phyloP scores from a whole-genome alignment of 2,113 vertebrate species.

The Cyprinodon variegatus region DNA sequence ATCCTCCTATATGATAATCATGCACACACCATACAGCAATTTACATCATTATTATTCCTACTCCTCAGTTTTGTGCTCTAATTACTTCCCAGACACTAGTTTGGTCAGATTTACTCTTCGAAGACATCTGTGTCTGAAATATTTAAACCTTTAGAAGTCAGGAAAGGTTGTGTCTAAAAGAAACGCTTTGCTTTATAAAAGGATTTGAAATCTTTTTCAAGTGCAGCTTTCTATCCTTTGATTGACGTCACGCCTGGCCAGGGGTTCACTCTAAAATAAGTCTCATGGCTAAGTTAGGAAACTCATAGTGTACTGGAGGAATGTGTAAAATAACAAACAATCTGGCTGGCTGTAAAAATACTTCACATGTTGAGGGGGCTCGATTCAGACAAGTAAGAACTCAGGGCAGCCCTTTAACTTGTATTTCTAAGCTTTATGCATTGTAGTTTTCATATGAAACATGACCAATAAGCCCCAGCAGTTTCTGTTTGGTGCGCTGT shows the following conservation, averaged over 20 bases:
- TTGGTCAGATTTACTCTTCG: slow-evolving; percentile 18
- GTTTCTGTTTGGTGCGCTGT: slow-evolving; percentile 43
- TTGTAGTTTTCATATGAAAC: slow-evolving; percentile 57
- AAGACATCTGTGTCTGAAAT: slow-evolving; percentile 29
- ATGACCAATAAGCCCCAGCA: slow-evolving; percentile 48
- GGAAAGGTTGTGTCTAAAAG: slow-evolving; percentile 16
- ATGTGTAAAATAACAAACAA: slow-evolving; percentile 78
- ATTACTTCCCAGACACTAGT: not conserved
- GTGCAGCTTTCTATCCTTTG: slow-evolving; percentile 56
- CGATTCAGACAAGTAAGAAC: slow-evolving; percentile 40
- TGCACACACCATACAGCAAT: slow-evolving; percentile 2
- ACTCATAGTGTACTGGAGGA: slow-evolving; percentile 67
- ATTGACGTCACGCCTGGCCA: slow-evolving; percentile 75
- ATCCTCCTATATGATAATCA: not conserved
- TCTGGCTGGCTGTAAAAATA: slow-evolving; percentile 58
- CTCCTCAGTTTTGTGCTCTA: not conserved
- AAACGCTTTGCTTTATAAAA: slow-evolving; percentile 22
- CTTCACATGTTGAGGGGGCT: slow-evolving; percentile 59
- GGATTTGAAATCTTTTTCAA: slow-evolving; percentile 60
- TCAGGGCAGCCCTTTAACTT: slow-evolving; percentile 44
- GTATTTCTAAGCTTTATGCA: slow-evolving; percentile 38
- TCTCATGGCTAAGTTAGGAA: slow-evolving; percentile 78
- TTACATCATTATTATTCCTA: slow-evolving; percentile 5
- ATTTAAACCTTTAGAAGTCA: slow-evolving; percentile 37
- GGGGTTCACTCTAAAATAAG: slow-evolving; percentile 77